Conservation (phyloP, 2,888 invertebrate species). For the Lepidonotus clava region DNA sequence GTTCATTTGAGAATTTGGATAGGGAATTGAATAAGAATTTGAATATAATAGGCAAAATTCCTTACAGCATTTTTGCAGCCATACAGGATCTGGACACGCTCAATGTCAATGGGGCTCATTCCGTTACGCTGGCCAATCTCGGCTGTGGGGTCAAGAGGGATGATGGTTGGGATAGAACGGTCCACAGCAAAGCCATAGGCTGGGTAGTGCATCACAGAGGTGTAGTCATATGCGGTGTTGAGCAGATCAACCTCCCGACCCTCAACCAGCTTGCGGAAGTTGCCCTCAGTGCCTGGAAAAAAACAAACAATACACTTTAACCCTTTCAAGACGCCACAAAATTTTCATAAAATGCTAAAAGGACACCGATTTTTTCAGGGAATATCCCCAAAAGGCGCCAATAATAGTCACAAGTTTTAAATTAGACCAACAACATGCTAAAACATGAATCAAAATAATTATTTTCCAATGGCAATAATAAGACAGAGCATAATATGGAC, state of each 20-base stretch:
- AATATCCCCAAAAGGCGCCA: no score
- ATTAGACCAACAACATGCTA: no score
- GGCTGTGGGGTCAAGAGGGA: constrained; percentile 45
- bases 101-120: constrained; percentile 54
- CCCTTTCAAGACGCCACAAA: no score
- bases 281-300: constrained; percentile 81
- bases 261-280: constrained; percentile 81
- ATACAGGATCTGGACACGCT: constrained; percentile 55
- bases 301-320: no score
- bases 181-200: constrained; percentile 81
- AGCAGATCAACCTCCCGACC: constrained; percentile 78
- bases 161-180: constrained; percentile 79
- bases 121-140: constrained; percentile 46
- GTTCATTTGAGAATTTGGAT: background rate
- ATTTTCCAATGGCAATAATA: no score
- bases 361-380: no score
- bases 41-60: background rate
- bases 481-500: no score
- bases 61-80: constrained; percentile 52
- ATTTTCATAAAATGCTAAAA: no score
- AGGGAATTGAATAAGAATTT: background rate
- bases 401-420: no score
- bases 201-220: constrained; percentile 89
- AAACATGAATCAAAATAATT: no score
- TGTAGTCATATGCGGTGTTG: constrained; percentile 87